These are phyloP conservation scores for Rhamphomyia laevipes DNA, from an alignment of 2,888 invertebrate species.

Conservation along the genomic window DNA sequence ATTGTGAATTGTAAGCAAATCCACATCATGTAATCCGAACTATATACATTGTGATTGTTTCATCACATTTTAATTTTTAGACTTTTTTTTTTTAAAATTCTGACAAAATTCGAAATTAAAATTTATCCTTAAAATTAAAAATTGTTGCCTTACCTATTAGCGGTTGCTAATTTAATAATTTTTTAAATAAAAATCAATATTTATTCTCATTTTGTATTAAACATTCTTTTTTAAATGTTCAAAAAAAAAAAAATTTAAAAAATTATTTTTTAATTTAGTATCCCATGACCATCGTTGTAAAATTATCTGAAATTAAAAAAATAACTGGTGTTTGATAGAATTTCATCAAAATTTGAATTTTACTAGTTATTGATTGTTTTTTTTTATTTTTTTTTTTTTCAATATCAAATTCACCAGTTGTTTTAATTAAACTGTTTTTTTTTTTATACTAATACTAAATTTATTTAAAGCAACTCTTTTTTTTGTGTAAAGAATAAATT, in stretches of 20 bases:
- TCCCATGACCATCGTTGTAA: background rate
- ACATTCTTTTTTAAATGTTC: slow-evolving; percentile 11
- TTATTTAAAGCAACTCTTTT: slow-evolving; percentile 5
- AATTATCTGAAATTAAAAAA: slow-evolving; percentile 9
- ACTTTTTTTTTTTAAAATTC: background rate
- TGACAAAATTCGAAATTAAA: background rate
- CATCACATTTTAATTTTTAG: too few species aligned
- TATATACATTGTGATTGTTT: too few species aligned
- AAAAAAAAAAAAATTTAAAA: too few species aligned
- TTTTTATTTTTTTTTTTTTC: slow-evolving; percentile 5
- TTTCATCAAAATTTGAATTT: slow-evolving; percentile 12
- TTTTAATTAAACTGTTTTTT: background rate
- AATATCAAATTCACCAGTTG: slow-evolving; percentile 12
- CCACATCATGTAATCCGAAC: too few species aligned
- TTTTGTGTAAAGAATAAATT: too few species aligned
- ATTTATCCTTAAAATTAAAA: background rate
- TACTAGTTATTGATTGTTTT: slow-evolving; percentile 8
- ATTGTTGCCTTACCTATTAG: slow-evolving; percentile 14
- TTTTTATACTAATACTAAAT: background rate
- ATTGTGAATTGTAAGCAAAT: too few species aligned
- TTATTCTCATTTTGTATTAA: background rate
- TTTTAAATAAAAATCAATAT: slow-evolving; percentile 1
- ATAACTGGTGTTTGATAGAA: slow-evolving; percentile 2
- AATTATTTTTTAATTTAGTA: background rate
- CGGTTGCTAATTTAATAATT: slow-evolving; percentile 21